Evolutionary conservation across 2,797 vertebrate species (phyloP).

Genomic region (Falco naumanni): DNA sequence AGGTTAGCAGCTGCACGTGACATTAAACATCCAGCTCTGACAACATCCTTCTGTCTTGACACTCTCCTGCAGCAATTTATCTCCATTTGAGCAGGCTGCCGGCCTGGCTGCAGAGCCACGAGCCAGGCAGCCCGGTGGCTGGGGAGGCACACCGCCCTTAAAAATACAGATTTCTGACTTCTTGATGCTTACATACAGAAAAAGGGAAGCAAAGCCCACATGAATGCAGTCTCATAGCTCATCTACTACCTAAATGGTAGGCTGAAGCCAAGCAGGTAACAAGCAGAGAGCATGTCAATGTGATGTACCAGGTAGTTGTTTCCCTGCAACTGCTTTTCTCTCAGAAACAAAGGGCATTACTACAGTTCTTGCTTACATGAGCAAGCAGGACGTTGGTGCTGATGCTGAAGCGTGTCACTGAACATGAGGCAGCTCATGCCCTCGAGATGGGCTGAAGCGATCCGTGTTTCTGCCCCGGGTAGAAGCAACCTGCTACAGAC

Average conservation of each 20-base stretch:
- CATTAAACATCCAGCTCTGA: background rate
- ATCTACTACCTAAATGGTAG: background rate
- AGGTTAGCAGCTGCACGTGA: background rate
- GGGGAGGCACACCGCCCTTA: background rate
- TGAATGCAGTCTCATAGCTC: background rate
- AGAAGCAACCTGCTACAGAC: background rate
- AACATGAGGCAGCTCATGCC: background rate
- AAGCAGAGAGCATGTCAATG: background rate
- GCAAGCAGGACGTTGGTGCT: background rate
- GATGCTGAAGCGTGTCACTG: background rate
- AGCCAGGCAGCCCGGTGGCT: background rate
- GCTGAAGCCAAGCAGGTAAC: background rate
- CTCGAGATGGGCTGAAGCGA: rapidly evolving
- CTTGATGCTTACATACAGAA: background rate
- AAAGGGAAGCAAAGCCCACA: background rate
- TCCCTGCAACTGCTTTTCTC: background rate
- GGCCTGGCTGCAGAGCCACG: rapidly evolving
- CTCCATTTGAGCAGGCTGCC: background rate
- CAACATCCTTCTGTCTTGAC: background rate
- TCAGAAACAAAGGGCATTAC: background rate
- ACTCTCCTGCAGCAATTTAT: background rate
- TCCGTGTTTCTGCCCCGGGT: background rate
- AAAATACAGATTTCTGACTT: background rate
- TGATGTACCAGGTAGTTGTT: background rate
- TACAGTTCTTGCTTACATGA: background rate